Evolutionary conservation across 2,797 vertebrate genomes (phyloP), one percentile per base, ranked within the genome.

Genomic region (Scolopax rusticola): DNA sequence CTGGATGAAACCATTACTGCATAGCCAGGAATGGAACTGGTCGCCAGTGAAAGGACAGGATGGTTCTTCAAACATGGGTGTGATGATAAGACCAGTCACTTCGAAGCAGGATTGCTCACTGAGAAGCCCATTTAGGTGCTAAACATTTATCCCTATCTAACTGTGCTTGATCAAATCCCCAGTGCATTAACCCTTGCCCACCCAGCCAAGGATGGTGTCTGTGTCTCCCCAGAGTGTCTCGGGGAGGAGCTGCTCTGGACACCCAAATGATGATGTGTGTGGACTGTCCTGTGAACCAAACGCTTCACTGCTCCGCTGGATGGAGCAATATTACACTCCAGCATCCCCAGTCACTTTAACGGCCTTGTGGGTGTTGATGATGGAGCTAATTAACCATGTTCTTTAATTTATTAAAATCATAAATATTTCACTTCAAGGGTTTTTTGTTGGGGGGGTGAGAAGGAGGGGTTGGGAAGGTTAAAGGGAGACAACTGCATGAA

Each of bases 341-440:
- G 51, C 67, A 7, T 30, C 92, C 93, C 45, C 60, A 32, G 83
- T 78, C 89, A 63, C 82, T 86, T 71, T 74, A 60, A 80, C n/a
- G 65, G 17, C 76, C 77, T 73, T 6, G 73, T 97, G 97, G 97
- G 97, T 89, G 94, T 93, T 93, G 84, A 88, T 76, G 90, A 81
- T 54, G 81, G 74, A 96, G 92, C 94, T 98, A 98, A 98, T 98
- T 98, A 98, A 56, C 94, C 56, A 7, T 95, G 95, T 67, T 95
- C 93, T 87, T 90, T 93, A 88, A 96, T 97, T 97, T 97, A 98
- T 98, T 98, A 97, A 97, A 97, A 97, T 95, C 96, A 97, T 98
- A 98, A 98, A 98, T 98, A 97, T 95, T 95, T 96, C 87, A 80
- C 91, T 78, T 61, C 89, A 94, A 92, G 88, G 48, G 28, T 4